Evolutionary conservation across 64 coral and sea anemone species (phyloP), one percentile per base, ranked within the genome.

Genomic region (Anthopleura sola): DNA sequence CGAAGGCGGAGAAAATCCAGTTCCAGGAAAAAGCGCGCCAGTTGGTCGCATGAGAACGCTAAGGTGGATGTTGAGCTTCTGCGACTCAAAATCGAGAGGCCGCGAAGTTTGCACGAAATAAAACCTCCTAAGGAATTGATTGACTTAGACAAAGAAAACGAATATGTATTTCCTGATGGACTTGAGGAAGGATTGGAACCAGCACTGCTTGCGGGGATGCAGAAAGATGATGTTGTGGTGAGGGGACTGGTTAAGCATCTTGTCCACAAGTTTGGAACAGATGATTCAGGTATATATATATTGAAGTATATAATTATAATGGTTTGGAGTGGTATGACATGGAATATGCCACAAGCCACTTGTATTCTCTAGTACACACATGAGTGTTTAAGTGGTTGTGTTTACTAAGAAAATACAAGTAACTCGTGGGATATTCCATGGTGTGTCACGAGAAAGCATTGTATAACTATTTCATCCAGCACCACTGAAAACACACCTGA

Each of bases 151-250:
- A 19, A 51, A 86, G 55, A 86, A 64, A 53, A 81, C 14, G 18
- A 57, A 21, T 54, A 83, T 36, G 9, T 54, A 2, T 83, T 83
- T 15, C 46, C 82, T 13, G 82, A 83, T 83, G 82, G 82, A 36
- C 47, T 83, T 6, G 89, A 91, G 2, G 83, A 85, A 40, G 89
- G 89, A 16, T 46, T 91, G 32, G 89, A 78, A 55, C 89, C 89
- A 12, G 79, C 85, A 33, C 78, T 91, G 62, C 78, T 91, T 21
- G 89, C 76, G 19, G 89, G 89, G 7, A 80, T 91, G 83, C 83
- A 91, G 31, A 86, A 91, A 55, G 84, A 91, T 54, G 89, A 91
- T 91, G 57, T 91, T 37, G 89, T 91, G 0, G 89, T 91, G 38
- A 56, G 58, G 17, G 89, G 89, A 24, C 68, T 91, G n/a, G 89